Percentiles rank a stretch among this genome's conserved stretches.
Evolutionary conservation across 1,140 invertebrate species (phyloP).

Genomic region (Metaphire vulgaris): DNA sequence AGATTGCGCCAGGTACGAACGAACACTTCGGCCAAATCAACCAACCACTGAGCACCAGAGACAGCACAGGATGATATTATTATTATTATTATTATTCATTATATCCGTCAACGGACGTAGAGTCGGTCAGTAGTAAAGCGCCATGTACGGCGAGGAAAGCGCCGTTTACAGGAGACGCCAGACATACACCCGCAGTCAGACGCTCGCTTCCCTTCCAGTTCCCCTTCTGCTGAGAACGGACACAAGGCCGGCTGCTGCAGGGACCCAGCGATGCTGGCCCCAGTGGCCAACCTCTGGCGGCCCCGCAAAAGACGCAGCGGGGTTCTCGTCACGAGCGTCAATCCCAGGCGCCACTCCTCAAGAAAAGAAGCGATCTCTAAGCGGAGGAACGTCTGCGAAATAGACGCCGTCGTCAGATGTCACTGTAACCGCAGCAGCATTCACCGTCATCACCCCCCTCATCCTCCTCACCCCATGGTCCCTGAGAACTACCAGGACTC

Average conservation of each 20-base stretch:
- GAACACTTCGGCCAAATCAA: not conserved
- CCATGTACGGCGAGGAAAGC: not conserved
- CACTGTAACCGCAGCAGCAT: not conserved
- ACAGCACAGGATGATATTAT: not conserved
- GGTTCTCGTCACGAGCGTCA: not conserved
- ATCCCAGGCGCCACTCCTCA: not conserved
- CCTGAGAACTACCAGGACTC: not conserved
- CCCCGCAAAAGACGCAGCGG: not conserved
- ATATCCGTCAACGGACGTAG: no score
- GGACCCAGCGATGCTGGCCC: not conserved
- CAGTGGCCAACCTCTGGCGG: not conserved
- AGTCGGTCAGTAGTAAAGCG: no score
- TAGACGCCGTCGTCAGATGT: not conserved
- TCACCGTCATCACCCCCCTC: no score
- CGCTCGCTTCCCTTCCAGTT: slow-evolving; percentile 1
- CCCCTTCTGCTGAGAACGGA: not conserved
- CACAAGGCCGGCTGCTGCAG: not conserved
- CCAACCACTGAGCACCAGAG: not conserved
- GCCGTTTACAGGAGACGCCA: not conserved
- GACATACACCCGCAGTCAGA: slow-evolving; percentile 11
- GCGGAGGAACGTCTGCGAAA: not conserved
- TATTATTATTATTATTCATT: no score
- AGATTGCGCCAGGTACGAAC: not conserved
- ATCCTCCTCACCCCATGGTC: not conserved
- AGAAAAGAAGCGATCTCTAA: not conserved